A percentile compares a stretch with the other conserved stretches of the same genome.
phyloP scores from a whole-genome alignment of 2,797 vertebrate species.

The Acipenser ruthenus region DNA sequence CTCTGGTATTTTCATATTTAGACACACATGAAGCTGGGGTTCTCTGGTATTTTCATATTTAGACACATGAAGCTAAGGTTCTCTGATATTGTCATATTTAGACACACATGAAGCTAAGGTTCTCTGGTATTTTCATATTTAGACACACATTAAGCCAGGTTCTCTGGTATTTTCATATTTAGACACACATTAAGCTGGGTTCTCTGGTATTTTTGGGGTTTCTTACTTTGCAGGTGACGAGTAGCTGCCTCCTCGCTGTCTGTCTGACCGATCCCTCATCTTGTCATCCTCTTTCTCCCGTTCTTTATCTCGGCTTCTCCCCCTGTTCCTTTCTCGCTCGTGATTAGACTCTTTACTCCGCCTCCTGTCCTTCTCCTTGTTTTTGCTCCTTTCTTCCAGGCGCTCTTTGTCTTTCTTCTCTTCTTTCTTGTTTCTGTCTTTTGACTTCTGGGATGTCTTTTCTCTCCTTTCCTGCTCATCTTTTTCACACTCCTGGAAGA shows the following conservation, averaged over 20 bases:
- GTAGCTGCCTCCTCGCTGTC: slow-evolving; percentile 39
- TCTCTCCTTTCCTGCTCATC: slow-evolving; percentile 53
- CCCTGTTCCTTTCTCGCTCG: slow-evolving; percentile 45
- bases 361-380: slow-evolving; percentile 34
- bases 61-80: no score
- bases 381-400: slow-evolving; percentile 36
- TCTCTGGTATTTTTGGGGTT: background rate
- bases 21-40: no score
- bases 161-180: background rate
- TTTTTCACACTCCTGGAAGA: slow-evolving; percentile 61
- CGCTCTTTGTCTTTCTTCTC: slow-evolving; percentile 43
- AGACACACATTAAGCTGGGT: background rate
- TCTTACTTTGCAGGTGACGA: slow-evolving; percentile 46
- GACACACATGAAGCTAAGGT: no score
- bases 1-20: no score
- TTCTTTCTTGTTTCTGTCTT: slow-evolving; percentile 54
- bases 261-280: slow-evolving; percentile 26
- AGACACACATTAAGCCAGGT: background rate
- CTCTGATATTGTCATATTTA: no score
- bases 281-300: slow-evolving; percentile 36
- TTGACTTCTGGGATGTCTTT: slow-evolving; percentile 42
- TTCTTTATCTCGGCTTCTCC: slow-evolving; percentile 40
- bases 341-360: slow-evolving; percentile 44
- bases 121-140: no score
- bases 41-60: no score